Evolutionary conservation across 2,888 invertebrate species (phyloP).

Genomic region (Heliconius sara): DNA sequence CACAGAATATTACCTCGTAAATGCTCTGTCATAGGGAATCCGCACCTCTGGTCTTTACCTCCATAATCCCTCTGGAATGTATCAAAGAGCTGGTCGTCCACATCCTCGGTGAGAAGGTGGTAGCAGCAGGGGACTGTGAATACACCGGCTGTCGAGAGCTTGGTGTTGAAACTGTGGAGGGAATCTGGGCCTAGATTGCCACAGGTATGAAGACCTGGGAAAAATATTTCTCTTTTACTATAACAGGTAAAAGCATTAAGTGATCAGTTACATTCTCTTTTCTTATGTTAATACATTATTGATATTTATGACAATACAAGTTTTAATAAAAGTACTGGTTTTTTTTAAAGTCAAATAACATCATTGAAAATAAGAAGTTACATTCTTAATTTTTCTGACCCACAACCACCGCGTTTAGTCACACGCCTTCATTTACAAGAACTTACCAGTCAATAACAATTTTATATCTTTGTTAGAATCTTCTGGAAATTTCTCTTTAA

Average conservation of each 20-base stretch:
- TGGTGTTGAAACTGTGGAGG: slow-evolving; percentile 86
- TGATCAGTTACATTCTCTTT: too few relatives aligned
- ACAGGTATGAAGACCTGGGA: slow-evolving; percentile 93
- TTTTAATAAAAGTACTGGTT: too few relatives aligned
- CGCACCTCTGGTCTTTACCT: slow-evolving; percentile 58
- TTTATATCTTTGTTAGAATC: slow-evolving; percentile 58
- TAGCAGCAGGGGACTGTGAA: slow-evolving; percentile 96
- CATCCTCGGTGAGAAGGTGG: slow-evolving; percentile 88
- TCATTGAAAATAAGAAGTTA: too few relatives aligned
- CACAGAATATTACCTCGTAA: slow-evolving; percentile 68
- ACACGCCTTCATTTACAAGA: background rate
- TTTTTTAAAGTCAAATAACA: too few relatives aligned
- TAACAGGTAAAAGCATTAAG: too few relatives aligned
- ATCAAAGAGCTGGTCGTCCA: slow-evolving; percentile 68
- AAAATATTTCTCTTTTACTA: background rate
- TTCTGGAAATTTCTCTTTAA: slow-evolving; percentile 80
- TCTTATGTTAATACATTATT: too few relatives aligned
- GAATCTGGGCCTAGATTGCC: slow-evolving; percentile 91
- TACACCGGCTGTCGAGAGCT: slow-evolving; percentile 82
- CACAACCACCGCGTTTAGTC: too few relatives aligned
- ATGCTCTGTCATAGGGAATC: slow-evolving; percentile 88
- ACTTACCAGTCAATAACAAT: slow-evolving; percentile 82
- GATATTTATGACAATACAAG: too few relatives aligned
- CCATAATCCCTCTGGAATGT: slow-evolving; percentile 63
- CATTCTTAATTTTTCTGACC: too few relatives aligned